phyloP scores from a whole-genome alignment of 2,113 vertebrate genomes.

The Oxyura jamaicensis region DNA sequence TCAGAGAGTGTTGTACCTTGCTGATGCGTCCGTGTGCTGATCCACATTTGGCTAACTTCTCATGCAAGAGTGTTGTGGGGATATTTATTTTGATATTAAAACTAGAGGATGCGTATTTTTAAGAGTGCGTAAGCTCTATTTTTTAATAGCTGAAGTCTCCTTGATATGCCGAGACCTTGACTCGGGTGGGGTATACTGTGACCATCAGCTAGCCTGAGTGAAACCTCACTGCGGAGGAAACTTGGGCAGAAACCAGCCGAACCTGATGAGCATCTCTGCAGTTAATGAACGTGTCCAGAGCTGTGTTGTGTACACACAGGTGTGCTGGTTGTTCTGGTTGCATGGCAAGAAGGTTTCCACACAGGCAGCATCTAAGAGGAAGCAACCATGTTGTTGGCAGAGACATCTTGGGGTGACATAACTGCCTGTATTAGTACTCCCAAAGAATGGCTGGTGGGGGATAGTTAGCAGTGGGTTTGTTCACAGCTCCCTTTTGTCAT shows the following conservation, averaged over 20 bases:
- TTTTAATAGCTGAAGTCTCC: background rate
- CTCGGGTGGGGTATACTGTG: background rate
- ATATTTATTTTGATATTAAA: background rate
- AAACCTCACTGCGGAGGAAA: background rate
- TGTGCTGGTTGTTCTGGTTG: background rate
- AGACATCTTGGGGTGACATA: background rate
- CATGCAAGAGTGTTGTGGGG: background rate
- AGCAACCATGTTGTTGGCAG: fast-evolving
- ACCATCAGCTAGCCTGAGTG: background rate
- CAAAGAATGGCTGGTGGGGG: background rate
- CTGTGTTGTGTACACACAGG: background rate
- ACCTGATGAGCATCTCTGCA: background rate
- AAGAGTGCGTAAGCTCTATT: background rate
- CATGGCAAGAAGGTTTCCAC: background rate
- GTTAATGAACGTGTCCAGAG: background rate
- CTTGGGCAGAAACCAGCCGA: background rate
- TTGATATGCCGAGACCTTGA: background rate
- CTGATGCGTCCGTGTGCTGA: background rate
- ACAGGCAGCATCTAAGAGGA: background rate
- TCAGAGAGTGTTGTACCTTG: background rate
- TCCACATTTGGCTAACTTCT: background rate
- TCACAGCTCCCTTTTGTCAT: background rate
- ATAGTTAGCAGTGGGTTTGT: background rate
- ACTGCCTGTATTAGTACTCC: background rate
- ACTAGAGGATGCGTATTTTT: background rate